Evolutionary conservation across 2,888 invertebrate species (phyloP).

Genomic region (Chromoteleia sp.): DNA sequence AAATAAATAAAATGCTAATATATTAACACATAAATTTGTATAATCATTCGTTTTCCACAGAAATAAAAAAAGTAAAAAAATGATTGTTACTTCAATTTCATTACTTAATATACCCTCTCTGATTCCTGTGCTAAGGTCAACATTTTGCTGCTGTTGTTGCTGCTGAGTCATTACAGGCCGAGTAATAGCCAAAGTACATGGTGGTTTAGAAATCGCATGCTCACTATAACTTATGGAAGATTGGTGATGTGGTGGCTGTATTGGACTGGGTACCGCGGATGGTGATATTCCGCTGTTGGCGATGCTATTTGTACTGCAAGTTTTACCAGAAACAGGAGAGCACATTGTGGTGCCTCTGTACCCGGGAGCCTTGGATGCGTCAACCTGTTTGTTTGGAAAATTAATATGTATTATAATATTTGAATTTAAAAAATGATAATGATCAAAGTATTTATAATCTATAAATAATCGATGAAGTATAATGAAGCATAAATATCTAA

Average conservation of each 20-base stretch:
- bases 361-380: conserved; percentile 96
- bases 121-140: conserved; percentile 76
- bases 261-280: conserved; percentile 78
- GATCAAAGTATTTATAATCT: no score
- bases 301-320: conserved; percentile 83
- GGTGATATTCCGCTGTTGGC: conserved; percentile 76
- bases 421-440: no score
- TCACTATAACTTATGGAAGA: conserved; percentile 78
- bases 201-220: conserved; percentile 78
- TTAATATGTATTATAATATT: no score
- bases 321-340: conserved; percentile 90
- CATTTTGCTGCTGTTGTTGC: conserved; percentile 70
- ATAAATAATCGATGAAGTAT: no score
- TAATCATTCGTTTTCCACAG: no score
- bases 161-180: conserved; percentile 80
- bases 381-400: no score
- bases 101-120: conserved; percentile 27
- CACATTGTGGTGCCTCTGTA: conserved; percentile 93
- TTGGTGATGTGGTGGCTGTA: conserved; percentile 79
- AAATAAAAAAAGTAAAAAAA: no score
- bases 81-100: neutral
- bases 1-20: no score
- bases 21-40: no score
- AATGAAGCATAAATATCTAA: no score
- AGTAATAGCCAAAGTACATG: conserved; percentile 81